phyloP scores from a whole-genome alignment of 2,888 invertebrate genomes.

The Nephrocerus scutellatus region DNA sequence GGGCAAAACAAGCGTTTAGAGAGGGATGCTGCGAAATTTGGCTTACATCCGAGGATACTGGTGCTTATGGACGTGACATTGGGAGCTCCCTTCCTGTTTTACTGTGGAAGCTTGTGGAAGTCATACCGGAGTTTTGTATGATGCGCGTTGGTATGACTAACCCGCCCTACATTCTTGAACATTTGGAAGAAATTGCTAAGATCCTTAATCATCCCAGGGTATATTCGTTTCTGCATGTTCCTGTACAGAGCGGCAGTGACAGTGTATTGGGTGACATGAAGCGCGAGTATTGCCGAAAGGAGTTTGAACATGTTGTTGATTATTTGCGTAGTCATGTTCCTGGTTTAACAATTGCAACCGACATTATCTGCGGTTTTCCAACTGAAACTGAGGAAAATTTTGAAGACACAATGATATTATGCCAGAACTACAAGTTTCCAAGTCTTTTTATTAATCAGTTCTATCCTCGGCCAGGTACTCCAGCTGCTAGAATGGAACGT shows the following conservation, averaged over 20 bases:
- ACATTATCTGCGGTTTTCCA: slow-evolving; percentile 98
- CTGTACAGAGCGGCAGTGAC: slow-evolving; percentile 97
- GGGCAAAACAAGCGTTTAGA: slow-evolving; percentile 77
- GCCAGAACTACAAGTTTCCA: slow-evolving; percentile 81
- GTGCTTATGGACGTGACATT: slow-evolving; percentile 94
- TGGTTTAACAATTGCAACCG: slow-evolving; percentile 90
- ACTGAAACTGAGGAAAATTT: slow-evolving; percentile 90
- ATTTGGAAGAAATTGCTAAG: slow-evolving; percentile 80
- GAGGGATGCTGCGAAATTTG: slow-evolving; percentile 96
- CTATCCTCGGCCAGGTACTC: slow-evolving; percentile 92
- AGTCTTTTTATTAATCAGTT: slow-evolving; percentile 97
- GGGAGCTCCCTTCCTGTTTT: slow-evolving; percentile 80
- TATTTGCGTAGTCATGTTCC: slow-evolving; percentile 76
- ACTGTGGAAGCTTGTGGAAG: slow-evolving; percentile 73
- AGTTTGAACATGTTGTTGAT: slow-evolving; percentile 85
- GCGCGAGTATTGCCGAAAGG: slow-evolving; percentile 82
- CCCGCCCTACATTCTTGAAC: slow-evolving; percentile 95
- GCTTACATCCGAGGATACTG: slow-evolving; percentile 97
- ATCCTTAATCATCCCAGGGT: slow-evolving; percentile 83
- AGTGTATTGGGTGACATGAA: slow-evolving; percentile 92
- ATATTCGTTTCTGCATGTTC: slow-evolving; percentile 93
- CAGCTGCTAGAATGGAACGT: slow-evolving; percentile 81
- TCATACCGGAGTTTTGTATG: slow-evolving; percentile 59
- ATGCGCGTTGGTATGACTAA: slow-evolving; percentile 96
- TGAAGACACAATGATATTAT: slow-evolving; percentile 75